These are phyloP conservation scores for Hycleus cichorii DNA, from an alignment of 1,140 invertebrate species.

Conservation along the genomic window DNA sequence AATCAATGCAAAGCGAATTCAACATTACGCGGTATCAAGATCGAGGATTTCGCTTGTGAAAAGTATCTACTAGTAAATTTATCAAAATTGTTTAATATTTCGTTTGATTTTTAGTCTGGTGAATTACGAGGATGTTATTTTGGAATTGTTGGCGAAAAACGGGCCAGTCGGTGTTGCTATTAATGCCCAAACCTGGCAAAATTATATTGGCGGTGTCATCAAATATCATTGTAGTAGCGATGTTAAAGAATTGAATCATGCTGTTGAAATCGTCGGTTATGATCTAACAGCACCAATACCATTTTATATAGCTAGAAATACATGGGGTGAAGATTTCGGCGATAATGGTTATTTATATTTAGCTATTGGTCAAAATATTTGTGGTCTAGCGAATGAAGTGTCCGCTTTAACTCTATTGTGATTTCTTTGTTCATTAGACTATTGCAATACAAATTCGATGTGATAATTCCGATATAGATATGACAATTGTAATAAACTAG, in stretches of 20 bases:
- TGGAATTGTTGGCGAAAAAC: conserved; percentile 54
- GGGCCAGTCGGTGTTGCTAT: conserved; percentile 75
- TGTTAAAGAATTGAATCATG: conserved; percentile 66
- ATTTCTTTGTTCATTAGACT: neutral
- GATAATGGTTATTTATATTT: conserved; percentile 71
- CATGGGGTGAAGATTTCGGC: conserved; percentile 74
- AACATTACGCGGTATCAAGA: conserved; percentile 27
- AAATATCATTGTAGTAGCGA: conserved; percentile 68
- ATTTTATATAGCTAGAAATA: conserved; percentile 80
- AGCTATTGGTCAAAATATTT: conserved; percentile 69
- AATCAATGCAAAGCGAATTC: conserved; percentile 47
- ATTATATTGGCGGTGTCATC: conserved; percentile 80
- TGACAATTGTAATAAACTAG: too few species aligned
- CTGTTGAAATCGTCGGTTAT: conserved; percentile 81
- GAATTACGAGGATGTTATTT: conserved; percentile 57
- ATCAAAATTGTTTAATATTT: conserved; percentile 2
- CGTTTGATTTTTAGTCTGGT: conserved; percentile 48
- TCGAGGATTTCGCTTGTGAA: conserved; percentile 44
- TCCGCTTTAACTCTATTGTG: conserved; percentile 28
- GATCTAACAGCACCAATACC: conserved; percentile 64
- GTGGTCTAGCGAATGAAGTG: conserved; percentile 57
- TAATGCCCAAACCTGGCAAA: conserved; percentile 80
- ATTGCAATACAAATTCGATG: too few species aligned
- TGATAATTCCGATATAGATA: too few species aligned
- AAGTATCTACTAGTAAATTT: conserved; percentile 40